Conservation (phyloP, 2,888 invertebrate species). For the Agrypnus murinus region DNA sequence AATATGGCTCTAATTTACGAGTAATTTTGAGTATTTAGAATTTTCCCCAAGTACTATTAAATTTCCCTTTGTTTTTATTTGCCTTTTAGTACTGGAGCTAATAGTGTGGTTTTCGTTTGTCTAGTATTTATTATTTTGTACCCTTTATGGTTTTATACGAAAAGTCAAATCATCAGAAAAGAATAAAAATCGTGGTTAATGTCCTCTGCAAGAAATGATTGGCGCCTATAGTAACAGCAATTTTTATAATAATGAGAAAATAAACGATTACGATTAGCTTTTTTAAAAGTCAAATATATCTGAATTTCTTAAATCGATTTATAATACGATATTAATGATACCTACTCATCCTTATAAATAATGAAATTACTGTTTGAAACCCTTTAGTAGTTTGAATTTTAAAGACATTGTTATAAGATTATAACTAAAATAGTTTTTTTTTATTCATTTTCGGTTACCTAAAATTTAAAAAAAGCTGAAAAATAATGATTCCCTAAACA, state of each 20-base stretch:
- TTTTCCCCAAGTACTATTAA: slow-evolving; percentile 1
- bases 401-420: too few relatives aligned
- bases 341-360: slow-evolving; percentile 2
- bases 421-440: too few relatives aligned
- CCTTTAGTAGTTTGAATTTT: slow-evolving; percentile 1
- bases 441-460: background rate
- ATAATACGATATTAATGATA: slow-evolving; percentile 48
- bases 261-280: slow-evolving; percentile 24
- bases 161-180: too few relatives aligned
- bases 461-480: background rate
- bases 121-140: background rate
- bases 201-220: too few relatives aligned
- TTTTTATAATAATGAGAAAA: slow-evolving; percentile 13
- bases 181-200: too few relatives aligned
- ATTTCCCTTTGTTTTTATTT: background rate
- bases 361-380: background rate
- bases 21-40: slow-evolving; percentile 37
- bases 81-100: too few relatives aligned
- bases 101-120: too few relatives aligned
- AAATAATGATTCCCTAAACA: background rate
- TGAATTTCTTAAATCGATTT: slow-evolving; percentile 47
- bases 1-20: slow-evolving; percentile 41
- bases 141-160: too few relatives aligned
- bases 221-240: too few relatives aligned
- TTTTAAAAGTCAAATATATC: slow-evolving; percentile 23